These are phyloP conservation scores for Calidris pugnax DNA, from an alignment of 2,113 vertebrate genomes.

Conservation along the genomic window DNA sequence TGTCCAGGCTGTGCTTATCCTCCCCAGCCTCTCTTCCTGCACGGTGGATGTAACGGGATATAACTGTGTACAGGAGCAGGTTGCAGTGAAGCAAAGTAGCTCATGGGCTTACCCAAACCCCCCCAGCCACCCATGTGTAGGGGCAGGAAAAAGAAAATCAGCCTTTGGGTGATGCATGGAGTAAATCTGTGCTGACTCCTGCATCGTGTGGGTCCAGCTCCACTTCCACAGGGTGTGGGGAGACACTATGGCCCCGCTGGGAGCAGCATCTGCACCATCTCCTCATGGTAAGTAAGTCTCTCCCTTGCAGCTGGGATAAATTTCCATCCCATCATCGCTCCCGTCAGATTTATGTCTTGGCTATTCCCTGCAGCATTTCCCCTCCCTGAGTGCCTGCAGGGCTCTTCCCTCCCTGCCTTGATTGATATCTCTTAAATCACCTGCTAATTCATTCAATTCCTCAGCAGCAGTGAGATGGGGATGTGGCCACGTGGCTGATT, in stretches of 20 bases:
- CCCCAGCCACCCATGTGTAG: accelerated
- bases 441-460: neutral
- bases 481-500: accelerated
- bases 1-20: neutral
- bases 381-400: neutral
- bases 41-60: neutral
- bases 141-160: neutral
- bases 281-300: neutral
- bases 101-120: neutral
- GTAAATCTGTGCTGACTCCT: neutral
- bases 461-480: neutral
- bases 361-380: neutral
- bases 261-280: neutral
- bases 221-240: accelerated
- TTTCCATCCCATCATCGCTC: neutral
- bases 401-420: neutral
- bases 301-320: neutral
- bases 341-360: neutral
- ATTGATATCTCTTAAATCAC: neutral
- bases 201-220: neutral
- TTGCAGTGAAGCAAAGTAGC: neutral
- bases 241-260: accelerated
- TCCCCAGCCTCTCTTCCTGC: neutral
- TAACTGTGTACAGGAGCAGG: neutral
- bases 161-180: neutral